Percentiles rank a stretch among this genome's conserved stretches.
Evolutionary conservation across 2,797 vertebrate species (phyloP).

Genomic region (Chromobotia macracanthus): DNA sequence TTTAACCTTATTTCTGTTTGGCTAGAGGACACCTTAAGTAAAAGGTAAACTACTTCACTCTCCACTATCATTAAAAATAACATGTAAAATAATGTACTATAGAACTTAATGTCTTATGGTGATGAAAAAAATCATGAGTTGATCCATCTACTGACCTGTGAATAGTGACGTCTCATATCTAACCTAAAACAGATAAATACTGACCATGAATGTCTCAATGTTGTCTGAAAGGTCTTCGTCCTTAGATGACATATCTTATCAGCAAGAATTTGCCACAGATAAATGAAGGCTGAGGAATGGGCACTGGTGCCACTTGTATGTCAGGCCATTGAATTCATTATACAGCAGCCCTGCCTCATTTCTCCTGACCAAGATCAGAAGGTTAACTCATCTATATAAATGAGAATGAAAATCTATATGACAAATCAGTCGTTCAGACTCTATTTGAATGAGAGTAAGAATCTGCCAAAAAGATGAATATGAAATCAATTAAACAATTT

Average conservation of each 20-base stretch:
- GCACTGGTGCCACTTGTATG: conserved; percentile 25
- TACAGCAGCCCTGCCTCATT: conserved; percentile 54
- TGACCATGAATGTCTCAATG: conserved; percentile 28
- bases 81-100: no score
- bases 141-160: background rate
- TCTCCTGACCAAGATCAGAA: conserved; percentile 53
- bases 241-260: conserved; percentile 50
- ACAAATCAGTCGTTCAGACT: background rate
- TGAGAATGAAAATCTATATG: conserved; percentile 43
- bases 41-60: no score
- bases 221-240: conserved; percentile 40
- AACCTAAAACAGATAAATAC: conserved; percentile 5
- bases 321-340: conserved; percentile 49
- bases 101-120: background rate
- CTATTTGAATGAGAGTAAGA: conserved; percentile 11
- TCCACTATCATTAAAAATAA: no score
- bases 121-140: background rate
- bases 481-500: conserved; percentile 27
- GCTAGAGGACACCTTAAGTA: no score
- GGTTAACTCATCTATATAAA: conserved; percentile 55
- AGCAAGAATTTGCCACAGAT: conserved; percentile 37
- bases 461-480: conserved; percentile 10
- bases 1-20: no score
- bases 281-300: conserved; percentile 42
- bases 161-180: background rate